Base-by-base conservation (phyloP, 2,797 vertebrate species). In the Cirrhinus mrigala region DNA sequence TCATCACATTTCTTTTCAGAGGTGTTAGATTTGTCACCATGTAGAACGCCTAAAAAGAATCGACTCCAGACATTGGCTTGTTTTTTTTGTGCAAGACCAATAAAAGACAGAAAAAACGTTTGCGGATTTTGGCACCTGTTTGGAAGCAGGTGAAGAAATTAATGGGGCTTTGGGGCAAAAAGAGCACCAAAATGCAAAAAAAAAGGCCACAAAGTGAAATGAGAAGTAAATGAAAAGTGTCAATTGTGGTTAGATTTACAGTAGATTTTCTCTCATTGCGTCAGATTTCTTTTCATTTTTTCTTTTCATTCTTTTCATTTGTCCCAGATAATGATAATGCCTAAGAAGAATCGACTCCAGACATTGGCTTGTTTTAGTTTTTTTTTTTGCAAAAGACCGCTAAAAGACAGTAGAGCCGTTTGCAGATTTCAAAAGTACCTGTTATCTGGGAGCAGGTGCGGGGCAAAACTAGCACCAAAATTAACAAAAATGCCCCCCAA, bases 371-470 rank as follows among this genome's bases (percentile, higher is more conserved):
- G n/a, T n/a, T n/a, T n/a, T n/a, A n/a, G n/a, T n/a, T n/a, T n/a
- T 7, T 0, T 7, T 44, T 44, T 44, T 6, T 1, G 83, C 71
- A n/a, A n/a, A 85, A 87, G 85, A 90, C 87, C 78, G 81, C 89
- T 91, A 81, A 82, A n/a, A 89, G 89, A 86, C 54, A 81, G 58
- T 24, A 81, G 81, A 69, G 62, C 10, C 69, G 74, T 64, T 81
- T 52, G 37, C 85, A 62, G 60, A 76, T 69, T 79, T 64, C 1
- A 5, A 15, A 79, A 71, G 54, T 80, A 80, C 8, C 11, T 70
- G 33, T 12, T 79, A 50, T 33, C 66, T 76, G 60, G 46, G 22
- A 78, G 37, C 20, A 76, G 29, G 29, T 27, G 29, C 2, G 2
- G n/a, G n/a, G n/a, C n/a, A n/a, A n/a, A n/a, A n/a, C n/a, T n/a